Conservation (phyloP, 1,140 invertebrate genomes). For the Zaprionus taronus region DNA sequence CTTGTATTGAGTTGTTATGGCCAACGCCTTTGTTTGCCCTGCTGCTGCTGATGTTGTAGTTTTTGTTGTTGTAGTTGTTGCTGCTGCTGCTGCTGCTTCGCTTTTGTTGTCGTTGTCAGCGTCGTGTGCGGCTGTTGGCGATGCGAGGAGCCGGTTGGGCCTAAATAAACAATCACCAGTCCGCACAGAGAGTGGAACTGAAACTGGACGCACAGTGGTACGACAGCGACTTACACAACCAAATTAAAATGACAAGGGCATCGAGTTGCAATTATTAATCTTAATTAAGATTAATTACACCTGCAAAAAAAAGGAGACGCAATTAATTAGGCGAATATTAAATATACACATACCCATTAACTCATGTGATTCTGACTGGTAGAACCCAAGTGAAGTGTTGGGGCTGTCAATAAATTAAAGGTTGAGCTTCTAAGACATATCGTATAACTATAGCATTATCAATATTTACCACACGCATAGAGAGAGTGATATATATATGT, state of each 20-base stretch:
- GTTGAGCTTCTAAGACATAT: slow-evolving; percentile 4
- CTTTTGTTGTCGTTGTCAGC: slow-evolving; percentile 37
- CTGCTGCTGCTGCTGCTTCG: no score
- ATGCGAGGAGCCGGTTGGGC: slow-evolving; percentile 67
- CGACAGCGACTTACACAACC: neutral
- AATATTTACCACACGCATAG: neutral
- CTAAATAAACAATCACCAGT: slow-evolving; percentile 67
- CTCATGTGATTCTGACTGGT: neutral
- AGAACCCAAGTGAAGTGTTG: neutral
- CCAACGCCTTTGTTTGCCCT: slow-evolving; percentile 80
- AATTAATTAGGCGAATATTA: slow-evolving; percentile 1
- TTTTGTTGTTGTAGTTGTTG: slow-evolving; percentile 42
- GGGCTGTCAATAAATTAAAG: neutral
- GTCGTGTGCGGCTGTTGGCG: slow-evolving; percentile 69
- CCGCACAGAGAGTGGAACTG: slow-evolving; percentile 43
- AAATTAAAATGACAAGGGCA: slow-evolving; percentile 16
- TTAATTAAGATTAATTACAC: slow-evolving; percentile 20
- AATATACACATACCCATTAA: slow-evolving; percentile 6
- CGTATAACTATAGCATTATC: slow-evolving; percentile 2
- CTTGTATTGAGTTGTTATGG: slow-evolving; percentile 80
- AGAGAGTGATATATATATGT: neutral
- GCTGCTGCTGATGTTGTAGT: slow-evolving; percentile 34
- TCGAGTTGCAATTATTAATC: slow-evolving; percentile 11
- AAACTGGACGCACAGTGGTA: slow-evolving; percentile 59
- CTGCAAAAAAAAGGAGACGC: neutral